Conservation (phyloP, 92 coral and sea anemone species). For the Phenganax subtilis region DNA sequence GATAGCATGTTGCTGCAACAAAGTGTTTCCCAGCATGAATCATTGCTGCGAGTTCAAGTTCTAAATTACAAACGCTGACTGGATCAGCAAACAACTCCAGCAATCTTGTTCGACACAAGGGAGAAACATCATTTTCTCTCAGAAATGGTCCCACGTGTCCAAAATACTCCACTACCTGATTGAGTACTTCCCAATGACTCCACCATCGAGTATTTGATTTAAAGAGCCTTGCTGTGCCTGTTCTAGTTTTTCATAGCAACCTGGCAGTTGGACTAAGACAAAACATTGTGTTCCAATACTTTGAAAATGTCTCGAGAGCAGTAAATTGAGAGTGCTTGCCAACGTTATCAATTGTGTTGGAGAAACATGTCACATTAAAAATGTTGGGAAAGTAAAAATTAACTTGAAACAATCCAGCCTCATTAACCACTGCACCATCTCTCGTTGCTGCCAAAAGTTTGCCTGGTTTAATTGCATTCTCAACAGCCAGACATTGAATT, state of each 20-base stretch:
- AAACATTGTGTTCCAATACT: slow-evolving; percentile 49
- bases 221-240: slow-evolving; percentile 18
- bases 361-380: slow-evolving; percentile 45
- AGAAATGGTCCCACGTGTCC: slow-evolving; percentile 45
- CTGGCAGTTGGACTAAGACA: slow-evolving; percentile 45
- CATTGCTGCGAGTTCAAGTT: slow-evolving; percentile 51
- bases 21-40: slow-evolving; percentile 51
- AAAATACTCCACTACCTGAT: slow-evolving; percentile 45
- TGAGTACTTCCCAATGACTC: slow-evolving; percentile 54
- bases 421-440: slow-evolving; percentile 43
- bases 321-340: slow-evolving; percentile 42
- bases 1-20: slow-evolving; percentile 49
- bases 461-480: slow-evolving; percentile 46
- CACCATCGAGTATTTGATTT: slow-evolving; percentile 50
- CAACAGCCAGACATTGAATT: slow-evolving; percentile 58
- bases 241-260: slow-evolving; percentile 23
- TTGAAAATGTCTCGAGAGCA: slow-evolving; percentile 41
- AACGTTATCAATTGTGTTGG: slow-evolving; percentile 51
- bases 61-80: slow-evolving; percentile 35
- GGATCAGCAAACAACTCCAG: slow-evolving; percentile 51
- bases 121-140: slow-evolving; percentile 42
- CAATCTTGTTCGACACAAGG: slow-evolving; percentile 31
- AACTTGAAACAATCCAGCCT: slow-evolving; percentile 47
- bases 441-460: slow-evolving; percentile 44
- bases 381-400: slow-evolving; percentile 45